Evolutionary conservation across 1,140 invertebrate species (phyloP).

Genomic region (Lucilia cuprina): DNA sequence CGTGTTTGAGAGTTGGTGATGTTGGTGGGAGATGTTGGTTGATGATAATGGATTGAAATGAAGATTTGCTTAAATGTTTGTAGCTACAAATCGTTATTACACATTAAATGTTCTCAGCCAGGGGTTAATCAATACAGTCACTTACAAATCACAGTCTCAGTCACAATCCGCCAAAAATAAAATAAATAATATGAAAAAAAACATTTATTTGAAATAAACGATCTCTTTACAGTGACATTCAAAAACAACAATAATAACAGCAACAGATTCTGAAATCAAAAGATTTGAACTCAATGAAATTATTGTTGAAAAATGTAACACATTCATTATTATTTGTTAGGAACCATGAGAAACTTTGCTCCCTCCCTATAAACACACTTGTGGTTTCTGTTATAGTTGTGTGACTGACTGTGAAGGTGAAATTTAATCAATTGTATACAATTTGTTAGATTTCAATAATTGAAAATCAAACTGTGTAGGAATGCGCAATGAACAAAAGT

Average conservation of each 20-base stretch:
- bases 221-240: not conserved
- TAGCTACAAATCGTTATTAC: slow-evolving; percentile 62
- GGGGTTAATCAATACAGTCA: slow-evolving; percentile 59
- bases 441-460: slow-evolving; percentile 58
- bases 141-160: slow-evolving; percentile 15
- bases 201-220: not conserved
- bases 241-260: not conserved
- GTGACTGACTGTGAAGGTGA: slow-evolving; percentile 42
- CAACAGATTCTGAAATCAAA: not conserved
- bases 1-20: not conserved
- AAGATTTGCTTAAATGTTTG: slow-evolving; percentile 29
- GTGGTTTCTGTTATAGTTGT: not conserved
- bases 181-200: no score
- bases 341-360: not conserved
- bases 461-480: slow-evolving; percentile 25
- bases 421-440: slow-evolving; percentile 61
- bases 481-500: not conserved
- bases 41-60: not conserved
- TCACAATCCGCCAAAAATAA: not conserved
- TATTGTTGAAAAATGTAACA: not conserved
- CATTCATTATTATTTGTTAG: not conserved
- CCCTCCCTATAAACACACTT: not conserved
- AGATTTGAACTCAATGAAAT: not conserved
- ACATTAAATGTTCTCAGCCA: slow-evolving; percentile 63
- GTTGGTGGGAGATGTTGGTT: not conserved